phyloP scores from a whole-genome alignment of 2,888 invertebrate genomes.

The Melinopterus prodromus region DNA sequence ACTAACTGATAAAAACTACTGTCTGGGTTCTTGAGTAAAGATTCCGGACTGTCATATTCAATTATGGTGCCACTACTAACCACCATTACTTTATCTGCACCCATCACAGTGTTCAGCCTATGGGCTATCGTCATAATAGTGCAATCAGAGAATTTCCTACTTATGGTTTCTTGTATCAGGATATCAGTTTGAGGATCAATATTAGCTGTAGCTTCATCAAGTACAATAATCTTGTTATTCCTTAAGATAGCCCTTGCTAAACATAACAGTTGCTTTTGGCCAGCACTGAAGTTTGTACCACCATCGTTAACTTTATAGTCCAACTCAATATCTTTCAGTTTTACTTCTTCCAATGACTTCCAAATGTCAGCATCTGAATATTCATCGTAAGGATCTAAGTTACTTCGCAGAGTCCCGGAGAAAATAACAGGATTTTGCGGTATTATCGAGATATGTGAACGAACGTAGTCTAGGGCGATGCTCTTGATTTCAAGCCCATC shows the following conservation, averaged over 20 bases:
- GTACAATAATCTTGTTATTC: conserved; percentile 51
- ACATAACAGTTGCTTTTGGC: conserved; percentile 73
- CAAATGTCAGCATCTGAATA: conserved; percentile 81
- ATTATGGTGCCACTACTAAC: conserved; percentile 77
- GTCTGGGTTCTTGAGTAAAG: conserved; percentile 66
- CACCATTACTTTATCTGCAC: conserved; percentile 81
- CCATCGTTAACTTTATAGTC: conserved; percentile 71
- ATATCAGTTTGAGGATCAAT: conserved; percentile 79
- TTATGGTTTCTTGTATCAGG: conserved; percentile 77
- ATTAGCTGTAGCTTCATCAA: conserved; percentile 80
- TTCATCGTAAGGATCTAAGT: conserved; percentile 86
- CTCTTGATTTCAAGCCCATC: conserved; percentile 76
- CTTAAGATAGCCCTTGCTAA: conserved; percentile 70
- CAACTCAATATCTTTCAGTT: conserved; percentile 69
- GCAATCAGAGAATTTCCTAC: conserved; percentile 74
- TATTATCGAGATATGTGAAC: conserved; percentile 81
- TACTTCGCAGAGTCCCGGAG: conserved; percentile 84
- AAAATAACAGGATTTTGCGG: conserved; percentile 88
- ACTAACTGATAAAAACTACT: conserved; percentile 73
- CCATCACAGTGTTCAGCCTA: conserved; percentile 83
- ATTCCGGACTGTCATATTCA: conserved; percentile 79
- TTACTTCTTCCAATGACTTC: conserved; percentile 82
- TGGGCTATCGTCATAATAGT: conserved; percentile 85
- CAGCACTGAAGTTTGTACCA: conserved; percentile 57
- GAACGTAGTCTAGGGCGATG: conserved; percentile 77